Evolutionary conservation across 2,797 vertebrate species (phyloP).

Genomic region (Okamejei kenojei): DNA sequence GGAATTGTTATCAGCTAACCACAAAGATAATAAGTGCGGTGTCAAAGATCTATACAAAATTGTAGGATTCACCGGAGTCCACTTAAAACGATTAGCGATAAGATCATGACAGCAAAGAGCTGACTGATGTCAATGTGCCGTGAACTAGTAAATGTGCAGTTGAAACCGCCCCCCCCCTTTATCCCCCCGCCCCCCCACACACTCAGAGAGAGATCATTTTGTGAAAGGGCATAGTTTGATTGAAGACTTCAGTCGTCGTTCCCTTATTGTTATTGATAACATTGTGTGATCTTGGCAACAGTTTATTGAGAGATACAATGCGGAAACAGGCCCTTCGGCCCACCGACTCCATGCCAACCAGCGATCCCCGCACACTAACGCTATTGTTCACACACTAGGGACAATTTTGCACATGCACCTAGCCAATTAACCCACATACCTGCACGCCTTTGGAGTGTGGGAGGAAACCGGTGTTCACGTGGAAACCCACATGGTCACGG

Average conservation of each 20-base stretch:
- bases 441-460: too few relatives aligned
- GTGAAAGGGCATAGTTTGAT: neutral
- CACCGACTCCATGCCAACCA: too few relatives aligned
- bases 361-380: too few relatives aligned
- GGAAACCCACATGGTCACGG: too few relatives aligned
- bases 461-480: too few relatives aligned
- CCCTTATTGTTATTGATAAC: neutral
- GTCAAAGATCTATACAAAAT: neutral
- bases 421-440: too few relatives aligned
- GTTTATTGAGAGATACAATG: neutral
- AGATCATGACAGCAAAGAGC: neutral
- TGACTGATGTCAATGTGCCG: neutral
- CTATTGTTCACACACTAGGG: too few relatives aligned
- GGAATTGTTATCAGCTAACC: slow-evolving; percentile 23
- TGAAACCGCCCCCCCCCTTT: neutral
- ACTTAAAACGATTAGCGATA: slow-evolving; percentile 29
- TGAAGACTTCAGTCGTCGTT: neutral
- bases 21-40: neutral
- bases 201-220: neutral
- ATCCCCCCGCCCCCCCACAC: too few relatives aligned
- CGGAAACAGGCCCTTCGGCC: too few relatives aligned
- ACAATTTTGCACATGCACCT: too few relatives aligned
- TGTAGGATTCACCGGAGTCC: neutral
- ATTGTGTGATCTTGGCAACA: too few relatives aligned
- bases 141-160: neutral